phyloP scores from a whole-genome alignment of 2,113 vertebrate genomes.

The Perccottus glenii region DNA sequence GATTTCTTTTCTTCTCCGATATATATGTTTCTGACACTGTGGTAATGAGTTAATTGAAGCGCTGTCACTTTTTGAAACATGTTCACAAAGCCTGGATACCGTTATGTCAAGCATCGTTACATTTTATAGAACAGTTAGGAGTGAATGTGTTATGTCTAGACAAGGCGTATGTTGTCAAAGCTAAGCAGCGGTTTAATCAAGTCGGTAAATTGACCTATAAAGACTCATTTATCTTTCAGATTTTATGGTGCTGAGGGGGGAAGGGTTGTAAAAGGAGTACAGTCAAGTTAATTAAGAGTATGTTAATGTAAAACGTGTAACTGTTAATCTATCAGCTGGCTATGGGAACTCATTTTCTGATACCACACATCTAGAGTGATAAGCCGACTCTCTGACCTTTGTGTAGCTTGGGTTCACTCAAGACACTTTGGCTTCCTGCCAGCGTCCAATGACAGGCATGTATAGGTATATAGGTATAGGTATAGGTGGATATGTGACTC shows the following conservation, averaged over 20 bases:
- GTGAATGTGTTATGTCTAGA: conserved; percentile 63
- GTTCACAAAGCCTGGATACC: conserved; percentile 39
- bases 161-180: conserved; percentile 48
- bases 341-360: conserved; percentile 51
- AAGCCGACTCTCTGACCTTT: background rate
- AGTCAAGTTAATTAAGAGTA: conserved; percentile 15
- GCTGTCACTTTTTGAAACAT: conserved; percentile 13
- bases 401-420: background rate
- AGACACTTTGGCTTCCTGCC: too few relatives aligned
- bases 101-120: conserved; percentile 47
- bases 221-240: conserved; percentile 58
- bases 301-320: conserved; percentile 4
- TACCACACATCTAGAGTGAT: conserved; percentile 18
- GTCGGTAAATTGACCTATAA: conserved; percentile 60
- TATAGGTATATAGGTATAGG: background rate
- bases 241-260: conserved; percentile 26
- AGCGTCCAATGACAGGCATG: background rate
- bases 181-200: conserved; percentile 63
- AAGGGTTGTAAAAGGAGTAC: conserved; percentile 5
- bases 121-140: conserved; percentile 31
- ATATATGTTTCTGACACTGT: conserved; percentile 45
- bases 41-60: conserved; percentile 21
- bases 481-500: background rate
- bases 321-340: conserved; percentile 16
- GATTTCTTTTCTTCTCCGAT: conserved; percentile 49